Evolutionary conservation across 37 sponge, comb jelly and placozoan genomes (phyloP).

Genomic region (Mnemiopsis leidyi): DNA sequence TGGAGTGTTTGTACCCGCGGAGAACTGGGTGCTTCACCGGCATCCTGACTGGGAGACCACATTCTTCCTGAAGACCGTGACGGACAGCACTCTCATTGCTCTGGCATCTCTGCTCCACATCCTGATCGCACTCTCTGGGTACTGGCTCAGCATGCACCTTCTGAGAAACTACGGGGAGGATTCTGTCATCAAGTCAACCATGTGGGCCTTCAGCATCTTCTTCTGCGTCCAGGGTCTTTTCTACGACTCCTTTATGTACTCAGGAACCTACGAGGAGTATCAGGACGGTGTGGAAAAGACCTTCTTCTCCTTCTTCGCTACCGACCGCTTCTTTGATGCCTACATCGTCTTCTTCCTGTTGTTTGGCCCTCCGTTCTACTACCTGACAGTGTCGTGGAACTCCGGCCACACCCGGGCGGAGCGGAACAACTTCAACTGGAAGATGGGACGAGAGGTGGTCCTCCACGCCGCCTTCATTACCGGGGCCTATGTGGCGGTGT

Average conservation of each 20-base stretch:
- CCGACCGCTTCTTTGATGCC: background rate
- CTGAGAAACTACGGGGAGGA: background rate
- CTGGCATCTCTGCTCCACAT: conserved; percentile 44
- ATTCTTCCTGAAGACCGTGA: background rate
- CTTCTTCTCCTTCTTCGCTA: conserved; percentile 17
- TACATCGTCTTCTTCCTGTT: conserved; percentile 30
- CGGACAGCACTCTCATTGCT: conserved; percentile 33
- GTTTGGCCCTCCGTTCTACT: conserved; percentile 23
- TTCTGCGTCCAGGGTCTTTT: background rate
- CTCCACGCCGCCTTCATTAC: background rate
- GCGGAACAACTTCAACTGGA: background rate
- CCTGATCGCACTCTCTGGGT: background rate
- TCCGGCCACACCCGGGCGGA: background rate
- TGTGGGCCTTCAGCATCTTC: background rate
- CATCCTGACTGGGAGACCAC: conserved; percentile 58
- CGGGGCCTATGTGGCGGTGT: background rate
- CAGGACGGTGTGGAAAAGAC: background rate
- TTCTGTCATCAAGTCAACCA: background rate
- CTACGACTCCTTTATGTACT: conserved; percentile 13
- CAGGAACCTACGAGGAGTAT: conserved; percentile 16
- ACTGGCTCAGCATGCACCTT: background rate
- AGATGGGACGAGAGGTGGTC: background rate
- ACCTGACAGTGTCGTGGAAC: conserved; percentile 11
- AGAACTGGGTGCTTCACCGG: conserved; percentile 59
- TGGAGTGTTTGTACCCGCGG: background rate